Base-by-base conservation (phyloP, 2,888 invertebrate genomes). In the Norana najaformis region DNA sequence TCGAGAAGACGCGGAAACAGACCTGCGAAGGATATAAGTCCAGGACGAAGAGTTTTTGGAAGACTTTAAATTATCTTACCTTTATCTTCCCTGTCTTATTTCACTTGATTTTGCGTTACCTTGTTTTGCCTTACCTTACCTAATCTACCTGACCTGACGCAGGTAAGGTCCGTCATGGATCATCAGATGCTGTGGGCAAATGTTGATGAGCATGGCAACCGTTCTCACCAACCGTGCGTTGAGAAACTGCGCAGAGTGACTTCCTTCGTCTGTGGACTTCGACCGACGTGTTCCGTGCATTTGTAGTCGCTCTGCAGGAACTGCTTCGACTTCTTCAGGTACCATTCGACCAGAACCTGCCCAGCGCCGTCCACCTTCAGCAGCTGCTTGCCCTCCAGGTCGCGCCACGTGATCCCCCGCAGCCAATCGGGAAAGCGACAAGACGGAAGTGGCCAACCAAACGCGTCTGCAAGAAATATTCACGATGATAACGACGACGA, bases 371-470 rank as follows among this genome's bases (percentile, higher is more conserved):
- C 89, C 41, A 90, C 88, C 53, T 92, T 91, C 53, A 93, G 91
- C 69, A 92, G 90, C 89, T 92, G 93, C 41, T 92, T 92, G 39
- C 93, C 93, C 39, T 92, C 92, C 47, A 94, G 92, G 90, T 94
- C 94, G 30, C 93, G 93, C 94, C 94, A 94, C 90, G 93, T 92
- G 37, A 91, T 91, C 2, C 92, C 90, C 89, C 93, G 92, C 91
- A 93, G 92, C 92, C 92, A 92, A 83, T 93, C 92, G 13, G 94
- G 94, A 91, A 94, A 94, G 34, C 91, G 89, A 89, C 94, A 94
- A 6, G 91, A 89, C 23, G 93, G 92, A 35, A 90, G 89, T 0
- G 93, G 93, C 93, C 93, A 93, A 16, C 93, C 92, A 18, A 92
- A 92, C 14, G 90, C 89, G 35, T 92, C 93, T 93, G 91, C 35